These are phyloP conservation scores for Netelia virgata DNA, from an alignment of 2,888 invertebrate genomes.

Conservation along the genomic window DNA sequence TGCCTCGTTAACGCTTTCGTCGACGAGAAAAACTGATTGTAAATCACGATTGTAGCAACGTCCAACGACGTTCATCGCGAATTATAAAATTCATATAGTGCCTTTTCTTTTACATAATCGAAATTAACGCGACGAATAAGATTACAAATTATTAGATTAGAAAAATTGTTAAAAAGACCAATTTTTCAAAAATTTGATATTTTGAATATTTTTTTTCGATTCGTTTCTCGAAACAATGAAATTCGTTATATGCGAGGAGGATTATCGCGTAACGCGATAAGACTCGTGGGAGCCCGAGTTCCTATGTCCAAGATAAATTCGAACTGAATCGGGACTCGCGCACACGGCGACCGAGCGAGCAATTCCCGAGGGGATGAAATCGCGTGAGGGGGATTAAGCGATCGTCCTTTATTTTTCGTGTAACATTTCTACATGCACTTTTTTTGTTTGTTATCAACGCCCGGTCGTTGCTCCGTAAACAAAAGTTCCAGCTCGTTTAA, in stretches of 20 bases:
- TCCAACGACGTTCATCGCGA: no score
- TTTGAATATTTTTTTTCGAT: not conserved
- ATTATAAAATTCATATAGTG: no score
- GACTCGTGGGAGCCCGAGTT: slow-evolving; percentile 7
- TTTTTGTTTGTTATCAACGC: no score
- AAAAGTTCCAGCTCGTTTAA: no score
- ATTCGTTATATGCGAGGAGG: not conserved
- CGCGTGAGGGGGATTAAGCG: slow-evolving; percentile 33
- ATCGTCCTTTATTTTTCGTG: not conserved
- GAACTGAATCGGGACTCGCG: slow-evolving; percentile 14
- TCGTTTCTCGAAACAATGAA: slow-evolving; percentile 1
- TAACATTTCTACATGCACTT: no score
- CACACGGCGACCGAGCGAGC: slow-evolving; percentile 6
- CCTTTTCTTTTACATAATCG: no score
- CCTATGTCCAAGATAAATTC: slow-evolving; percentile 28
- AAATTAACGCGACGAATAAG: no score
- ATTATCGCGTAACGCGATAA: slow-evolving; percentile 2
- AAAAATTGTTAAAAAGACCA: no score
- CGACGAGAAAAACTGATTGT: not conserved
- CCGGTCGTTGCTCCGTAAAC: no score
- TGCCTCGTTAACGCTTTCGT: not conserved
- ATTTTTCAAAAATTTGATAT: not conserved
- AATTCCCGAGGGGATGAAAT: slow-evolving; percentile 36
- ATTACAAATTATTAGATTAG: no score
- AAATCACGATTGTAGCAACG: not conserved